A percentile compares a stretch with the other conserved stretches of the same genome.
These are phyloP conservation scores for Hypomecis punctinalis DNA, from an alignment of 2,888 invertebrate genomes.

Conservation along the genomic window DNA sequence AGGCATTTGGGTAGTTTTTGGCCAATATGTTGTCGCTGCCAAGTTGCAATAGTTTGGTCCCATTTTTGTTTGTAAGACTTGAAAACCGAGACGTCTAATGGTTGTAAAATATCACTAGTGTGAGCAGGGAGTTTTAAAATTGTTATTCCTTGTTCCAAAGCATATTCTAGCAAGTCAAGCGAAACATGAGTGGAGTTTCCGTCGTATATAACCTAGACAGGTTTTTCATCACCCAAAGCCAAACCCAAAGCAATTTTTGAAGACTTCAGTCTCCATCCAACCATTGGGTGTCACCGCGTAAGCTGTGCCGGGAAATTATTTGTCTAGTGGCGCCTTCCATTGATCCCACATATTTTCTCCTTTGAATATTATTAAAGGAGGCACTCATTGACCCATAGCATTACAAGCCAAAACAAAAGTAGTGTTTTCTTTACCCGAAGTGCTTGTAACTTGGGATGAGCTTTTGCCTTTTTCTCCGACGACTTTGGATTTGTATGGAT, in stretches of 20 bases:
- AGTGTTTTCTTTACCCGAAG: neutral
- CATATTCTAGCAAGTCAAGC: no score
- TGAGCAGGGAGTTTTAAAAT: slow-evolving; percentile 22
- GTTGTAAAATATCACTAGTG: slow-evolving; percentile 22
- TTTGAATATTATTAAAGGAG: slow-evolving; percentile 18
- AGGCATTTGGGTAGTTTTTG: slow-evolving; percentile 31
- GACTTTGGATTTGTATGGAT: neutral
- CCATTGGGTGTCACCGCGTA: neutral
- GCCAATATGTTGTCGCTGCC: slow-evolving; percentile 29
- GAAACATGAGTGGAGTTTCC: neutral
- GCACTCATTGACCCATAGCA: slow-evolving; percentile 3
- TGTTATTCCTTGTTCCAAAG: slow-evolving; percentile 26
- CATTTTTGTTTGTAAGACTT: slow-evolving; percentile 34
- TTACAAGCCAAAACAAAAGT: neutral
- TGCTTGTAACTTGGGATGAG: neutral
- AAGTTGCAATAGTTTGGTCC: slow-evolving; percentile 34
- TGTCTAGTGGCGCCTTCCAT: slow-evolving; percentile 12
- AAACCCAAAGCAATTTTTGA: neutral
- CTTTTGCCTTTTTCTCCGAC: neutral
- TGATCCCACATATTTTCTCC: slow-evolving; percentile 16
- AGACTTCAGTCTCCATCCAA: neutral
- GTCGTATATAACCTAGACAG: slow-evolving; percentile 2
- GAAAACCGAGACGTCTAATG: slow-evolving; percentile 28
- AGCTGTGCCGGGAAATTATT: slow-evolving; percentile 3
- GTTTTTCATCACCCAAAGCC: neutral